Percentiles rank a stretch among this genome's conserved stretches.
Conservation (phyloP, 1,140 invertebrate species). For the Megalopta genalis region DNA sequence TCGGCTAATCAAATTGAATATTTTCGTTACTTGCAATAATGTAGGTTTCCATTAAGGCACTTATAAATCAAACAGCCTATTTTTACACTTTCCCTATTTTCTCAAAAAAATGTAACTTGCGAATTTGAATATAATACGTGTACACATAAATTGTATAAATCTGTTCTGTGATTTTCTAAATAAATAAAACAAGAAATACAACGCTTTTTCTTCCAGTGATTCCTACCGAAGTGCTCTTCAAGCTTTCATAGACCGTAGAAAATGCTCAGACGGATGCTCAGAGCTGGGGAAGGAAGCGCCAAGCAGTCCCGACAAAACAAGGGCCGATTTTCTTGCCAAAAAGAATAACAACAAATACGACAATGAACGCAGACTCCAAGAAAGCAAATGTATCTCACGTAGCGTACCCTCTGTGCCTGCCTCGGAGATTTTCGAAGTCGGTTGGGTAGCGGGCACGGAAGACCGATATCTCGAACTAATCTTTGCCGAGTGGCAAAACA, state of each 20-base stretch:
- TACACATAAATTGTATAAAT: too few species aligned
- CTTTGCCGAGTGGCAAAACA: constrained; percentile 72
- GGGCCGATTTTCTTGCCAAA: constrained; percentile 49
- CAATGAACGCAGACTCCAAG: constrained; percentile 36
- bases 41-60: too few species aligned
- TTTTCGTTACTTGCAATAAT: too few species aligned
- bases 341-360: constrained; percentile 47
- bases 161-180: too few species aligned
- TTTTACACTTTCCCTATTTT: too few species aligned
- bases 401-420: constrained; percentile 62
- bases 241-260: constrained; percentile 67
- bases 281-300: constrained; percentile 23
- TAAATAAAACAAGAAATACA: too few species aligned
- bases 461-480: constrained; percentile 68
- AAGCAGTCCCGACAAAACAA: constrained; percentile 58
- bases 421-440: constrained; percentile 70
- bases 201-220: constrained; percentile 59
- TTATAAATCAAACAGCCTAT: too few species aligned
- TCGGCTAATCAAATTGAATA: too few species aligned
- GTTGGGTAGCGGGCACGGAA: constrained; percentile 69
- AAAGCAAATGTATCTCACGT: constrained; percentile 34
- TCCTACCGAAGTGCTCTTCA: constrained; percentile 69
- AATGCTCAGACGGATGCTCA: constrained; percentile 31
- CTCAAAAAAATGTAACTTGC: too few species aligned
- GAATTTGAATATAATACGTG: too few species aligned